Percentiles rank a stretch among this genome's conserved stretches.
These are phyloP conservation scores for Mnemiopsis leidyi DNA, from an alignment of 37 sponge, comb jelly and placozoan genomes.

Conservation along the genomic window DNA sequence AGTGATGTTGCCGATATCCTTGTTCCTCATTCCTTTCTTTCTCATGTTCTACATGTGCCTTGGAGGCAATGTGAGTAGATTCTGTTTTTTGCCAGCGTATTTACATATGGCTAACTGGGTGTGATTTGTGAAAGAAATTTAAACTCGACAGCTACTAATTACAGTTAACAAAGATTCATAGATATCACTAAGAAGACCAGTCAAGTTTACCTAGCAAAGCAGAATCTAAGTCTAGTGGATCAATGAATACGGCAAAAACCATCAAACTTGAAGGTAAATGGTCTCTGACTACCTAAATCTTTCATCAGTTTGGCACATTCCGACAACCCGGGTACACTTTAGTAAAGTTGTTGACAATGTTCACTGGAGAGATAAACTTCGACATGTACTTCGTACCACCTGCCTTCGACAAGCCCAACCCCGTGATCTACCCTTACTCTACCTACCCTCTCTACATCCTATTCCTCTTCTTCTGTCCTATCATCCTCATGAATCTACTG, in stretches of 20 bases:
- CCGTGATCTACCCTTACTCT: conserved; percentile 30
- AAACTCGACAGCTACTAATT: no score
- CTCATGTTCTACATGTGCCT: conserved; percentile 22
- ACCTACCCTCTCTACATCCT: background rate
- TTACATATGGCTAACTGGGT: no score
- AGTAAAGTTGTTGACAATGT: conserved; percentile 11
- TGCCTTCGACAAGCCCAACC: background rate
- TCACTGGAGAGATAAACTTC: conserved; percentile 55
- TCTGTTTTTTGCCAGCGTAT: background rate
- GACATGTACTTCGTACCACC: conserved; percentile 50
- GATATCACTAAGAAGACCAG: no score
- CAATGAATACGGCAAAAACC: no score
- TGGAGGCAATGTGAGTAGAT: background rate
- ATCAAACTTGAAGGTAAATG: no score
- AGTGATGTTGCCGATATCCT: background rate
- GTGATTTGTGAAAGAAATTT: no score
- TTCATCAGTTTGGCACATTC: no score
- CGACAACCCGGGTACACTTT: background rate
- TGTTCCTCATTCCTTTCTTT: conserved; percentile 29
- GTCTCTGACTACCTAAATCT: no score
- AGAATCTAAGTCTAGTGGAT: no score
- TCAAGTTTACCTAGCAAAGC: no score
- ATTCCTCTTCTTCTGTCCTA: background rate
- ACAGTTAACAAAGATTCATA: background rate
- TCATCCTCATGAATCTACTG: conserved; percentile 57